Conservation (phyloP, 2,888 invertebrate genomes). For the Drosophila macrospina region DNA sequence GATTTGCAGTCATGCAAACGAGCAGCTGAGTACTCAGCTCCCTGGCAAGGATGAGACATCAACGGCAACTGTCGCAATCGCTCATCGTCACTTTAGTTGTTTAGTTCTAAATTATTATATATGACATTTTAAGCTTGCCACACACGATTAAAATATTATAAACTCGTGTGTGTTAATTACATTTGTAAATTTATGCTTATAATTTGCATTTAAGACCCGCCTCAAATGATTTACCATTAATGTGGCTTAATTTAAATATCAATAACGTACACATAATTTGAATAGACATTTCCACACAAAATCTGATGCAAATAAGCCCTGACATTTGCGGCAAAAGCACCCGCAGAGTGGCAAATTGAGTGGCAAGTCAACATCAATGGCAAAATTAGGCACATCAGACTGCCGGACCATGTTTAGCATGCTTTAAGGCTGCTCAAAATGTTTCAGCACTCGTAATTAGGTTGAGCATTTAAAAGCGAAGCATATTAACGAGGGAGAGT, state of each 20-base stretch:
- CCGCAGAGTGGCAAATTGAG: constrained; percentile 46
- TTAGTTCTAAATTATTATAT: constrained; percentile 36
- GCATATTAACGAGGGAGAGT: no score
- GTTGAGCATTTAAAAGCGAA: constrained; percentile 8
- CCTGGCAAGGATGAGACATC: constrained; percentile 3
- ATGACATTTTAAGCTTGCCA: constrained; percentile 15
- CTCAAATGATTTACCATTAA: constrained; percentile 13
- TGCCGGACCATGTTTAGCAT: constrained; percentile 18
- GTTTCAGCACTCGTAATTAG: constrained; percentile 28
- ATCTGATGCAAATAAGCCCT: constrained; percentile 8
- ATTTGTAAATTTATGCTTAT: neutral
- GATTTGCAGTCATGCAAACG: constrained; percentile 19
- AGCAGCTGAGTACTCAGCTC: neutral
- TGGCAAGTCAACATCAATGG: constrained; percentile 45
- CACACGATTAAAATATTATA: constrained; percentile 8
- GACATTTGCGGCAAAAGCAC: constrained; percentile 17
- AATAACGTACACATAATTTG: constrained; percentile 12
- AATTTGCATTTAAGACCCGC: constrained; percentile 4
- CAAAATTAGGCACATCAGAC: constrained; percentile 34
- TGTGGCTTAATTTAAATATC: constrained; percentile 15
- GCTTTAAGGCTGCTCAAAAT: constrained; percentile 3
- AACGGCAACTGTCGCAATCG: constrained; percentile 25
- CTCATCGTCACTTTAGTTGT: constrained; percentile 20
- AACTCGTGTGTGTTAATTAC: neutral
- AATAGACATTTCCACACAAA: neutral